Percentiles rank a stretch among this genome's conserved stretches.
Conservation (phyloP, 2,888 invertebrate species). For the Choristoneura rosaceana region DNA sequence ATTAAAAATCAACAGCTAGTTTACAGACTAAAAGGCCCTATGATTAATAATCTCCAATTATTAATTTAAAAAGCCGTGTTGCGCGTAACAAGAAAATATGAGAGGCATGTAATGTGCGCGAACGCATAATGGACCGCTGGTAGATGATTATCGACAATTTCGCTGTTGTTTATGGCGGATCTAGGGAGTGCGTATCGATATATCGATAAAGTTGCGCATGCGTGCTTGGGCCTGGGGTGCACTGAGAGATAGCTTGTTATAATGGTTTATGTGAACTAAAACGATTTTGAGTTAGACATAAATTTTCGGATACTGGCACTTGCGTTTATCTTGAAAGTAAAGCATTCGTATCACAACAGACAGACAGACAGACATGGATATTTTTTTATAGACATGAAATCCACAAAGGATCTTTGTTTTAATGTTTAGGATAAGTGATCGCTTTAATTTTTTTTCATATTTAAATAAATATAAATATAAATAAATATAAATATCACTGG, state of each 20-base stretch:
- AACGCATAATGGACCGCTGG: constrained; percentile 38
- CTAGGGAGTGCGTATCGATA: constrained; percentile 62
- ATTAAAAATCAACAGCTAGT: background rate
- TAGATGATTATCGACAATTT: constrained; percentile 43
- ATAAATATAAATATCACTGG: too few relatives aligned
- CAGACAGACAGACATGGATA: too few relatives aligned
- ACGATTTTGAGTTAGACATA: background rate
- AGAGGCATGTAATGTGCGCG: constrained; percentile 15
- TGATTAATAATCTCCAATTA: constrained; percentile 20
- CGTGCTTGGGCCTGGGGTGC: constrained; percentile 44
- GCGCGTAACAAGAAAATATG: constrained; percentile 36
- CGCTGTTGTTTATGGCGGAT: constrained; percentile 41
- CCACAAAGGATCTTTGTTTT: too few relatives aligned
- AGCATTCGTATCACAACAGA: too few relatives aligned
- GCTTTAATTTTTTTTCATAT: too few relatives aligned
- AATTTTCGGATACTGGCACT: background rate
- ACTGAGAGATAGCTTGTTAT: constrained; percentile 12
- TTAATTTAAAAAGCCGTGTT: constrained; percentile 37
- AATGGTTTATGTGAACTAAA: background rate
- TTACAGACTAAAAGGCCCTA: background rate
- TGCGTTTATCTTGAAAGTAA: too few relatives aligned
- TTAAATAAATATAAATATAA: too few relatives aligned
- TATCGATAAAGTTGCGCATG: constrained; percentile 63
- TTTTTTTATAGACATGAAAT: too few relatives aligned
- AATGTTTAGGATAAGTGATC: too few relatives aligned